Base-by-base conservation (phyloP, 2,113 vertebrate genomes). In the Amblyopsis rosae region DNA sequence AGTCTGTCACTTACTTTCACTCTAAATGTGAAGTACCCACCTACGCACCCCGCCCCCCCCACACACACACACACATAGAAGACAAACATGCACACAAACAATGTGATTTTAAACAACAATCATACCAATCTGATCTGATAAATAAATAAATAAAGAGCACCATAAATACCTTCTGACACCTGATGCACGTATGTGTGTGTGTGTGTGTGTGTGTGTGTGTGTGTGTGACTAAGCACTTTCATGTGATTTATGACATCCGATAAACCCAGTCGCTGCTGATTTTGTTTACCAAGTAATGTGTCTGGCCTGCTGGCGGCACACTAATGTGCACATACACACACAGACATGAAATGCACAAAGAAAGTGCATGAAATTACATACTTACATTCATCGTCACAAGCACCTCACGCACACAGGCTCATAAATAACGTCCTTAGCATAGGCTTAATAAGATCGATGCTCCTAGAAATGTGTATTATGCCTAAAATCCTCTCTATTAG, bases 231-330 rank as follows among this genome's bases (percentile, higher is more conserved):
- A 76, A 80, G 84, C 79, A 71, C 64, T 86, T 85, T 81, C 54
- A 72, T 41, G 35, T 81, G 75, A 87, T 84, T 84, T 86, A 86
- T 26, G 67, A 82, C 76, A 82, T 69, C 72, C 67, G 53, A 71
- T 57, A 75, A 71, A 65, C 65, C 13, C 57, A 75, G 70, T 77
- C 84, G 72, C 58, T 16, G 11, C 60, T 75, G 72, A 76, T 12
- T 80, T 80, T 82, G 76, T 87, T 81, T 86, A 81, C 62, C 48
- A 67, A 62, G 71, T 69, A 65, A 77, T 13, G 72, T 67, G 70
- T 62, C 50, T 1, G 0, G 64, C 49, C 35, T 79, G 70, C 82
- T 46, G 76, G 75, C 46, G 11, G 70, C 66, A 63, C 63, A 19
- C 50, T 51, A 48, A 59, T 64, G 68, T 15, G 51, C 56, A 62